Base-by-base conservation (phyloP, 2,113 vertebrate species). In the Pteronura brasiliensis region DNA sequence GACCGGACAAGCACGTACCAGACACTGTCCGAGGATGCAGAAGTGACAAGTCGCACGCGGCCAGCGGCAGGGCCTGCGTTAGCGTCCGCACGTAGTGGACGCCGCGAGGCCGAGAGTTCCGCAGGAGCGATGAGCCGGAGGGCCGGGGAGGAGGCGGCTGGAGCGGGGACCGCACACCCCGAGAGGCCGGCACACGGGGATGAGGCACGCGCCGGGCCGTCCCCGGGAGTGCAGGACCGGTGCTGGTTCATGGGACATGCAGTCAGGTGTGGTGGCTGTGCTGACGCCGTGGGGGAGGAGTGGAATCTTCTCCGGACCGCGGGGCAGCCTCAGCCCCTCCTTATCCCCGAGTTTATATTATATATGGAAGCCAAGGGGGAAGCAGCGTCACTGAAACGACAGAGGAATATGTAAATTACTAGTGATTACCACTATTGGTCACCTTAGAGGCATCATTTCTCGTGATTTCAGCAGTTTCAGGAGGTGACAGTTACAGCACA, bases 51-150 rank as follows among this genome's bases (percentile, higher is more conserved):
- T 18, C 9, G 25, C 44, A 61, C 2, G 23, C 3, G 23, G 29
- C 8, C 8, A 12, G 76, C 29, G 44, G 4, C 11, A 23, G 29
- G 34, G 55, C 13, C 44, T 7, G 29, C 36, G 4, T 74, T 6
- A 11, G 36, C 31, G 3, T 31, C 2, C 13, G 0, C 61, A 20
- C 11, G 7, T 29, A 11, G 49, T 4, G 13, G 49, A 1, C 13
- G 49, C 49, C 3, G 49, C 49, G 13, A 49, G 49, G 49, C 49
- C 49, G 49, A 49, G 49, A 4, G 49, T 15, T 49, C 49, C 3
- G 14, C 14, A 49, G 49, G 13, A 15, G 49, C 14, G 13, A 49
- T 1, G 49, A 49, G 49, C 49, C 13, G 49, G 15, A 52, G 14
- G 49, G 49, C 49, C 12, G 12, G 49, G 49, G 49, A 52, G 13